These are phyloP conservation scores for Holothuria leucospilota DNA, from an alignment of 53 echinoderm and acorn worm species.

Conservation along the genomic window DNA sequence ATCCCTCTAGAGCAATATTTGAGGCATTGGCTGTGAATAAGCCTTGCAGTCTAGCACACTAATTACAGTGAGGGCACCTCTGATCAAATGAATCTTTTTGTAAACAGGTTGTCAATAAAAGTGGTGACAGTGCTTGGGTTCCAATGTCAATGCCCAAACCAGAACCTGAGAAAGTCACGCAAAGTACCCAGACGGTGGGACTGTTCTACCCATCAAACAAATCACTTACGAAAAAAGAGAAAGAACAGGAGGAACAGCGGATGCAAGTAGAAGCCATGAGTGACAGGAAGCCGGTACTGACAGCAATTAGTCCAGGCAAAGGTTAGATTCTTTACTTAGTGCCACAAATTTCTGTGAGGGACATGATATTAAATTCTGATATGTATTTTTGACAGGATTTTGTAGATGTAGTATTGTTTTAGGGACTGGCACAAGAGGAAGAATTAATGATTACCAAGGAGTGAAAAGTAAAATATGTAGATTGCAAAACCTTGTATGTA, in stretches of 20 bases:
- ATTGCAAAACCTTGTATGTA: no score
- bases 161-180: conserved; percentile 65
- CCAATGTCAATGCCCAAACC: conserved; percentile 88
- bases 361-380: neutral
- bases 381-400: neutral
- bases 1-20: no score
- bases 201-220: conserved; percentile 91
- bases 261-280: conserved; percentile 66
- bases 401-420: neutral
- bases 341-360: neutral
- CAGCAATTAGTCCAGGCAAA: conserved; percentile 96
- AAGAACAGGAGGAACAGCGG: conserved; percentile 69
- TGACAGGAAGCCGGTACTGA: conserved; percentile 84
- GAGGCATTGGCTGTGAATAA: no score
- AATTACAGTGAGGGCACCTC: no score
- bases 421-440: no score
- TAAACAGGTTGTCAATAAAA: conserved; percentile 70
- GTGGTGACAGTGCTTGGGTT: conserved; percentile 84
- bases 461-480: no score
- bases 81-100: no score
- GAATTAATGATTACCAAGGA: no score
- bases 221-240: conserved; percentile 68
- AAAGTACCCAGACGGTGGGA: conserved; percentile 89
- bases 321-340: conserved; percentile 50
- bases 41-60: no score